A percentile compares a stretch with the other conserved stretches of the same genome.
These are phyloP conservation scores for Hormaphis cornu DNA, from an alignment of 1,140 invertebrate species.

Conservation along the genomic window DNA sequence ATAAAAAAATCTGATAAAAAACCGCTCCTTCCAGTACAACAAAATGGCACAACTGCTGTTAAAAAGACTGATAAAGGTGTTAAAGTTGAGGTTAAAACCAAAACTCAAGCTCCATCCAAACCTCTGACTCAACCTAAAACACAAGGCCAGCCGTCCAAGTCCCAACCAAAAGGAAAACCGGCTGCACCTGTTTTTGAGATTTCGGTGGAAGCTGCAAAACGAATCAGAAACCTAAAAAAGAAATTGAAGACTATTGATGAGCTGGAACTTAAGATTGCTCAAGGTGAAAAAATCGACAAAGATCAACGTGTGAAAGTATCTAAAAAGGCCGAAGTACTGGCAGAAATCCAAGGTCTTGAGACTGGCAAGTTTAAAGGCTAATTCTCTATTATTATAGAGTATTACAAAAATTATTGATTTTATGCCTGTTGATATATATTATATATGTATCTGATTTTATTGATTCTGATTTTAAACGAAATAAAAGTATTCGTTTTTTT, in stretches of 20 bases:
- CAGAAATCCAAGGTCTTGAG: neutral
- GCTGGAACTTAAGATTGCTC: constrained; percentile 13
- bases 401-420: constrained; percentile 14
- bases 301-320: constrained; percentile 16
- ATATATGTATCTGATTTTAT: constrained; percentile 17
- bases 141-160: neutral
- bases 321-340: constrained; percentile 5
- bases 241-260: constrained; percentile 24
- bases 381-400: neutral
- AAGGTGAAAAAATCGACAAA: constrained; percentile 22
- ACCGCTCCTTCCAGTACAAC: neutral
- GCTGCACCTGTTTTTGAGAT: constrained; percentile 3
- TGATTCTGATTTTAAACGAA: constrained; percentile 11
- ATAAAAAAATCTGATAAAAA: constrained; percentile 1
- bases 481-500: constrained; percentile 3
- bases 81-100: constrained; percentile 6
- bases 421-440: constrained; percentile 19
- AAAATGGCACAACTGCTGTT: neutral
- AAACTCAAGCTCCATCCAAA: neutral
- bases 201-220: constrained; percentile 15
- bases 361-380: neutral
- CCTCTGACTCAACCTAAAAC: neutral
- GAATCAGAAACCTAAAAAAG: constrained; percentile 20
- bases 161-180: neutral
- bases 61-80: constrained; percentile 18